Conservation (phyloP, 2,797 vertebrate species). For the Halcyon smyrnensis region DNA sequence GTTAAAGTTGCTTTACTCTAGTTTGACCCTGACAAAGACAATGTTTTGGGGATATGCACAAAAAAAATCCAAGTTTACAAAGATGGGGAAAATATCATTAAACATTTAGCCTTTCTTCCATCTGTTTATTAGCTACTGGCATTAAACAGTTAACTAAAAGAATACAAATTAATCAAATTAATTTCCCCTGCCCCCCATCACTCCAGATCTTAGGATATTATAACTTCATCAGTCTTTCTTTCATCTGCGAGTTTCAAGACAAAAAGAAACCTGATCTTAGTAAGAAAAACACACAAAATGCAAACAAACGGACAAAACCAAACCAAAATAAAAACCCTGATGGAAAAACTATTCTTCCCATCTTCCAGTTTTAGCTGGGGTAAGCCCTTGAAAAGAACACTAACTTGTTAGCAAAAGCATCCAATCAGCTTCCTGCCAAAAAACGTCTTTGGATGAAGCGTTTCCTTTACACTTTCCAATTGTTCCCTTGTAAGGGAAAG, state of each 20-base stretch:
- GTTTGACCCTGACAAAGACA: not conserved
- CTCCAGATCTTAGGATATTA: not conserved
- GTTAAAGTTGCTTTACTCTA: not conserved
- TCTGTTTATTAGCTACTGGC: not conserved
- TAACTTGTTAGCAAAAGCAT: not conserved
- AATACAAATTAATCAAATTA: not conserved
- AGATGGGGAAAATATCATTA: not conserved
- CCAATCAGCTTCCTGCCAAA: constrained; percentile 4
- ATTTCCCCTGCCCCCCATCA: not conserved
- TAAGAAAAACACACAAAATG: not conserved
- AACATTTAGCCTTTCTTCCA: not conserved
- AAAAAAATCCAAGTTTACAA: not conserved
- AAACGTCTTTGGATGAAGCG: not conserved
- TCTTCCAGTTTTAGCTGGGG: not conserved
- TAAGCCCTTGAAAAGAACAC: not conserved
- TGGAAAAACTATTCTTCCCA: not conserved
- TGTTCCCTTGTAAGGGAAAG: constrained; percentile 48
- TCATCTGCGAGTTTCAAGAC: not conserved
- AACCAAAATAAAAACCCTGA: not conserved
- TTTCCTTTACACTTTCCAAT: not conserved
- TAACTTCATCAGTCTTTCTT: not conserved
- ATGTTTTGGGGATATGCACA: not conserved
- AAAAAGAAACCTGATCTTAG: not conserved
- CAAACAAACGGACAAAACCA: not conserved
- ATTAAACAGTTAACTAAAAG: not conserved